phyloP scores from a whole-genome alignment of 2,797 vertebrate species.

The Hydrolagus colliei region DNA sequence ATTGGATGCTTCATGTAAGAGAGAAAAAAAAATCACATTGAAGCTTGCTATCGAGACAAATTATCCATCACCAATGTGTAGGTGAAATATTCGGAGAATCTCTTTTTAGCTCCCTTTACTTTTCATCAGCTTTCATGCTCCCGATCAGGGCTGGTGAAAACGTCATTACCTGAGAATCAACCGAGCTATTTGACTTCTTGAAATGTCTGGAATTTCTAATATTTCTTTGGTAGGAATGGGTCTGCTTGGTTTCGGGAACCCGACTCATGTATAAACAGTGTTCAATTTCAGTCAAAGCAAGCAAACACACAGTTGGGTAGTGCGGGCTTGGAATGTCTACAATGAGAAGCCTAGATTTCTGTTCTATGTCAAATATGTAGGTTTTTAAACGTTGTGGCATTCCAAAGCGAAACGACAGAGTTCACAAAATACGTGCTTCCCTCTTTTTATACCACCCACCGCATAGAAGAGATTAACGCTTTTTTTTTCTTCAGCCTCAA shows the following conservation, averaged over 20 bases:
- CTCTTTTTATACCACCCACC: slow-evolving; percentile 17
- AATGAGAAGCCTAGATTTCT: slow-evolving; percentile 8
- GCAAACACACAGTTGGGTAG: background rate
- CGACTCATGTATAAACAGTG: background rate
- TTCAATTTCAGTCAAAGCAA: background rate
- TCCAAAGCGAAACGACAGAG: background rate
- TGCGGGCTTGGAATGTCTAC: background rate
- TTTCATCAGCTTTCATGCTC: background rate
- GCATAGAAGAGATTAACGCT: slow-evolving; percentile 2
- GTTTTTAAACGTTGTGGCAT: background rate
- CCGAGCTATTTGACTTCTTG: background rate
- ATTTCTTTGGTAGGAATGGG: background rate
- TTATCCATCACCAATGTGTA: background rate
- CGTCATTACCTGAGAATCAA: background rate
- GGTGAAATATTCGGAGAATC: background rate
- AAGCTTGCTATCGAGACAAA: background rate
- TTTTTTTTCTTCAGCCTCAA: slow-evolving; percentile 4
- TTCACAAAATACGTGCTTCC: background rate
- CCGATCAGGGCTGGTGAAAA: background rate
- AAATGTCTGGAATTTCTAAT: background rate
- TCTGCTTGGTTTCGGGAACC: background rate
- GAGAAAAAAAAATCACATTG: background rate
- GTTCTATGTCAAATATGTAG: background rate
- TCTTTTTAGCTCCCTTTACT: background rate
- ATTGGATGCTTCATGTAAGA: no score